Conservation (phyloP, 2,797 vertebrate genomes). For the Fratercula arctica region DNA sequence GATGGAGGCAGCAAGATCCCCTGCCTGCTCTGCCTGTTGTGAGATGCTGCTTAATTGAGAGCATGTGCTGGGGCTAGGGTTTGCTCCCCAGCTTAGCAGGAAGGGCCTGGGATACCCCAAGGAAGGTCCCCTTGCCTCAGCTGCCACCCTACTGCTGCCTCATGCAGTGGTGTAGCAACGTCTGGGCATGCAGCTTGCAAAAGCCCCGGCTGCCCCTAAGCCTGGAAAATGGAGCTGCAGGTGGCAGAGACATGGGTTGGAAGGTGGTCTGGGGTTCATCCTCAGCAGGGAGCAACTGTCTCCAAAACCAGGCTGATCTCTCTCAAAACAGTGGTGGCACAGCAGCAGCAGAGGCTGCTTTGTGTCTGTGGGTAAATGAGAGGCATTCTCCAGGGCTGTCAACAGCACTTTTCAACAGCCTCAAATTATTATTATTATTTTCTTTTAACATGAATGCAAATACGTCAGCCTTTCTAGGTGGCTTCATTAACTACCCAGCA, state of each 20-base stretch:
- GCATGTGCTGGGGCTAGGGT: not conserved
- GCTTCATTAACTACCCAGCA: constrained; percentile 55
- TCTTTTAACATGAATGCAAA: constrained; percentile 32
- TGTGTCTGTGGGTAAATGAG: not conserved
- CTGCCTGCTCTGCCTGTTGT: not conserved
- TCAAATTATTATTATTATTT: constrained; percentile 60
- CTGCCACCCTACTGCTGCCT: not conserved
- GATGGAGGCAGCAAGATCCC: not conserved
- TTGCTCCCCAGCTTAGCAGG: not conserved
- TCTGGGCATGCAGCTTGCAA: accelerated
- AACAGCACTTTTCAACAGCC: constrained; percentile 49
- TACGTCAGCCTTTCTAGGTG: not conserved
- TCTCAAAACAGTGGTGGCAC: not conserved
- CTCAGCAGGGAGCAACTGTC: not conserved
- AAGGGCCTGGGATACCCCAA: not conserved
- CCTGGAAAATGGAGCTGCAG: not conserved
- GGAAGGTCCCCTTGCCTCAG: not conserved
- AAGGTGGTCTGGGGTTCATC: accelerated
- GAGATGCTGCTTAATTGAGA: not conserved
- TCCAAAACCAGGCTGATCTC: not conserved
- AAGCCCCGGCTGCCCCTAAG: not conserved
- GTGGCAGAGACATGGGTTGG: not conserved
- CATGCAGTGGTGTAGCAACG: accelerated
- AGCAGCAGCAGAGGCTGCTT: not conserved
- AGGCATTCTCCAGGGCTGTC: not conserved